Evolutionary conservation across 2,113 vertebrate genomes (phyloP).

Genomic region (Tenrec ecaudatus): DNA sequence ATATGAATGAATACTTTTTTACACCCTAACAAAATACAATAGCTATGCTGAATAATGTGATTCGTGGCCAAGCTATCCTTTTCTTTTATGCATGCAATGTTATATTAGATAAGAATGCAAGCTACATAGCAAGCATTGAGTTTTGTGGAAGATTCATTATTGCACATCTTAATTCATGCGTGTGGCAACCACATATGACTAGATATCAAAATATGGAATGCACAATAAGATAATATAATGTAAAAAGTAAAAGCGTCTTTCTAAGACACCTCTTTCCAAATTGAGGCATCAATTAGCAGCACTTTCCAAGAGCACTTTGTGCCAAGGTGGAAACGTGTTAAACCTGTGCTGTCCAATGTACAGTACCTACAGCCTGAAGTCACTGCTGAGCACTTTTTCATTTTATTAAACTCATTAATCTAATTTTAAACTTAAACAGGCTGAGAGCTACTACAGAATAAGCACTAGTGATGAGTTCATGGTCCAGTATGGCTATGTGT

Average conservation of each 20-base stretch:
- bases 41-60: too few species aligned
- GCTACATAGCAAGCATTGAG: background rate
- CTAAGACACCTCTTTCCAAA: background rate
- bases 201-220: background rate
- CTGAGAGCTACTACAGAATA: background rate
- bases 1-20: too few species aligned
- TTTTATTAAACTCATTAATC: slow-evolving; percentile 32
- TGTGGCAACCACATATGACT: background rate
- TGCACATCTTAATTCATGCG: background rate
- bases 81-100: too few species aligned
- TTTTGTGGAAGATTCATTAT: background rate
- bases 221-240: too few species aligned
- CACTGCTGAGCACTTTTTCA: background rate
- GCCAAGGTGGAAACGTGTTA: background rate
- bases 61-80: too few species aligned
- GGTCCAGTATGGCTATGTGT: background rate
- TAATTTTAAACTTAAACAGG: background rate
- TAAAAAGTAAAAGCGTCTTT: background rate
- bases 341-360: fast-evolving
- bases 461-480: background rate
- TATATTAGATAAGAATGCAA: too few species aligned
- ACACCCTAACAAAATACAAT: too few species aligned
- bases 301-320: background rate
- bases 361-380: background rate
- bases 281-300: background rate